A percentile compares a stretch with the other conserved stretches of the same genome.
phyloP scores from a whole-genome alignment of 2,888 invertebrate genomes.

The Azorinus chamasolen region DNA sequence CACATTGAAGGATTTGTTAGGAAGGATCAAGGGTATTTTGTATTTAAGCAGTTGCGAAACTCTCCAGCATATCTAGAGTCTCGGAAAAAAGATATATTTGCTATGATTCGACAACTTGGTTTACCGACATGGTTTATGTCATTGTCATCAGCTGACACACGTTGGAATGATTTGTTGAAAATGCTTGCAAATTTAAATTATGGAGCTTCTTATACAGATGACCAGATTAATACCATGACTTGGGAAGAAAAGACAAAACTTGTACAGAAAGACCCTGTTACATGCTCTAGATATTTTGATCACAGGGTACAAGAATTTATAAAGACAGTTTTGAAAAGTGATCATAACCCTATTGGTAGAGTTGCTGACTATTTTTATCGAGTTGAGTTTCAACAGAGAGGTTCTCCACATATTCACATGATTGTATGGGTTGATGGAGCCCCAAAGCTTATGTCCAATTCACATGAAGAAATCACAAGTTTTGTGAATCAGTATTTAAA shows the following conservation, averaged over 20 bases:
- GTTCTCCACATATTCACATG: constrained; percentile 29
- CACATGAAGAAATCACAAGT: too few species aligned
- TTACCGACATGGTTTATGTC: too few species aligned
- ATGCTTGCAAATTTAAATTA: too few species aligned
- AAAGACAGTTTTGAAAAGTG: constrained; percentile 7
- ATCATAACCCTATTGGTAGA: constrained; percentile 4
- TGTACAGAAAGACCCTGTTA: constrained; percentile 28
- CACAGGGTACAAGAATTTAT: constrained; percentile 11
- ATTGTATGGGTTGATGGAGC: constrained; percentile 13
- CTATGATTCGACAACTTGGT: too few species aligned
- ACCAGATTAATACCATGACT: constrained; percentile 16
- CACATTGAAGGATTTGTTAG: constrained; percentile 60
- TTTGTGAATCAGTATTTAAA: too few species aligned
- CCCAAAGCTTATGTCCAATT: too few species aligned
- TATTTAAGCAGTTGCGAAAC: constrained; percentile 53
- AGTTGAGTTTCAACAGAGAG: constrained; percentile 22
- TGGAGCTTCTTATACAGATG: too few species aligned
- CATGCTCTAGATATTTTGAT: constrained; percentile 39
- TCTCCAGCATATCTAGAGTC: too few species aligned
- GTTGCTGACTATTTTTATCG: constrained; percentile 13
- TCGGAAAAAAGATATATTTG: constrained; percentile 57
- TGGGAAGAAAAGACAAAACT: constrained; percentile 25
- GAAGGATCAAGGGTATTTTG: constrained; percentile 81
- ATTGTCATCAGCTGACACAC: constrained; percentile 16
- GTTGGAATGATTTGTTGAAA: too few species aligned